Evolutionary conservation across 1,140 invertebrate species (phyloP).

Genomic region (Nasonia giraulti): DNA sequence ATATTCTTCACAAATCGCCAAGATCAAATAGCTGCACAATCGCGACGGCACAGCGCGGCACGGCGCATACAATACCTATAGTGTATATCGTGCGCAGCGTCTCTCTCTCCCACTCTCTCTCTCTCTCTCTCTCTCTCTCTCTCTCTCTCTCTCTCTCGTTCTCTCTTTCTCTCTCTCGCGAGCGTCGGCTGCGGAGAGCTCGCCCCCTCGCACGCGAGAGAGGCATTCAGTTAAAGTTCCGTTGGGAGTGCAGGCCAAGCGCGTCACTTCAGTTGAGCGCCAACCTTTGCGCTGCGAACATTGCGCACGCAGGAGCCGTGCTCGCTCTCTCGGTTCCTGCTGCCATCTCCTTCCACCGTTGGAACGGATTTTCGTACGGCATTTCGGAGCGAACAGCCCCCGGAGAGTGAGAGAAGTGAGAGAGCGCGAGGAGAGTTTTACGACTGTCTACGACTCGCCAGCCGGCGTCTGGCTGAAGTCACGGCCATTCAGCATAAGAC

Average conservation of each 20-base stretch:
- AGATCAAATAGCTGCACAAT: background rate
- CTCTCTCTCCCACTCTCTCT: background rate
- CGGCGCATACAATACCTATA: background rate
- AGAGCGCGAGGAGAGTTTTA: background rate
- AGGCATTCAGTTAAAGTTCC: slow-evolving; percentile 34
- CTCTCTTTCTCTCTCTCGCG: background rate
- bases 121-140: background rate
- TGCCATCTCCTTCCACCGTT: background rate
- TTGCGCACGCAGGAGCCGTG: background rate
- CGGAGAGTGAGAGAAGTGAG: background rate
- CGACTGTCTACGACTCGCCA: background rate
- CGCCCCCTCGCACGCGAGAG: background rate
- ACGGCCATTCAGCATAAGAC: background rate
- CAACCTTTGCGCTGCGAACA: slow-evolving; percentile 38
- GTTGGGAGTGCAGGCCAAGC: background rate
- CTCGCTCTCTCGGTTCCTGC: slow-evolving; percentile 10
- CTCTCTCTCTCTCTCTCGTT: background rate
- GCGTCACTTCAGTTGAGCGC: slow-evolving; percentile 42
- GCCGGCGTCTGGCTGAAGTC: background rate
- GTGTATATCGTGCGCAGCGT: background rate
- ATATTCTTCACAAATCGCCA: background rate
- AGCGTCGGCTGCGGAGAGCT: background rate
- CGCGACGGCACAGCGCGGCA: background rate
- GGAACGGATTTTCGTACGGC: background rate
- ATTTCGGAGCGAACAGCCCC: background rate